Base-by-base conservation (phyloP, 1,140 invertebrate species). In the Saccostrea echinata region DNA sequence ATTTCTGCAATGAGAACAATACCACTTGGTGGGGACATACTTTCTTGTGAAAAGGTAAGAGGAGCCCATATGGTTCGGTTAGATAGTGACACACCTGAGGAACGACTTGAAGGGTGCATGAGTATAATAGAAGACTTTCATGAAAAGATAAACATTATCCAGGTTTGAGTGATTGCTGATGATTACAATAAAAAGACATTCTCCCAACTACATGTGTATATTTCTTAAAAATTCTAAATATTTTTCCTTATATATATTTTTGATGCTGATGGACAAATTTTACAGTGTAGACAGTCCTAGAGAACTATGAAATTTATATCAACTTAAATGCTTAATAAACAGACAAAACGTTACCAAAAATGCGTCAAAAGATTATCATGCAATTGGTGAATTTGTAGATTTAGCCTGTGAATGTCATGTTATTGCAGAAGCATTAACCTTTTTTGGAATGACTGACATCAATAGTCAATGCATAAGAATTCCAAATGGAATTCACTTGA, bases 131-230 rank as follows among this genome's bases (percentile, higher is more conserved):
- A 84, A 84, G 83, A 84, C 27, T 84, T 84, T 33, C 83, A 84
- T 84, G 83, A 84, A n/a, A 84, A 84, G 24, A 84, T 84, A 24
- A 84, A 84, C 55, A 57, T 84, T 61, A 27, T 84, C 12, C 53
- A 84, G 84, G 84, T 84, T n/a, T 83, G 81, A 16, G 1, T 84
- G 35, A 52, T 43, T 43, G 9, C 33, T 53, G 3, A 84, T 27
- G 21, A 52, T 18, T 84, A 84, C 1, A 84, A 53, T 11, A 84
- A 43, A 2, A 3, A 3, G 35, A 43, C 2, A 43, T 43, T 43
- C 2, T 3, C 6, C 2, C 35, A 43, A 43, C 6, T 43, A 43
- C 35, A 43, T 43, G 35, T 43, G 35, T 43, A 43, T 43, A 3
- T 43, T 3, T 43, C 2, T 43, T 43, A 43, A 3, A 43, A 43